These are phyloP conservation scores for Notolabrus celidotus DNA, from an alignment of 2,797 vertebrate genomes.

Conservation along the genomic window DNA sequence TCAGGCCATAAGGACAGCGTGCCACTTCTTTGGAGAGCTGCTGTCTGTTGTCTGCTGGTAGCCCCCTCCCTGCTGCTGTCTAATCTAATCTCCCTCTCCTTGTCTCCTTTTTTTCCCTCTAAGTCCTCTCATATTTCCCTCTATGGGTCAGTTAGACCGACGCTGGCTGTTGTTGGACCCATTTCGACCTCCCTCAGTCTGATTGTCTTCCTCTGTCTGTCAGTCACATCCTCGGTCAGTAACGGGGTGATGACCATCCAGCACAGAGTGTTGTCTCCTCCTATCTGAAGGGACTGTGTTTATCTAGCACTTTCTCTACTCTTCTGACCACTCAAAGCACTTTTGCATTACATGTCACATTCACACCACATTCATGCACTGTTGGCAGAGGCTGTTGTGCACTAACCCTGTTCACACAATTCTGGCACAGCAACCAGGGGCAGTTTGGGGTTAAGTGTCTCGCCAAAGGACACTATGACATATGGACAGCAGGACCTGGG, in stretches of 20 bases:
- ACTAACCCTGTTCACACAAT: too few relatives aligned
- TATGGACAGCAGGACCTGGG: too few relatives aligned
- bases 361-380: too few relatives aligned
- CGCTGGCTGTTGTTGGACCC: slow-evolving; percentile 49
- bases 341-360: too few relatives aligned
- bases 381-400: too few relatives aligned
- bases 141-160: slow-evolving; percentile 25
- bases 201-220: slow-evolving; percentile 27
- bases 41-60: slow-evolving; percentile 55
- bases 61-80: slow-evolving; percentile 55
- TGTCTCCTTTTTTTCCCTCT: slow-evolving; percentile 27
- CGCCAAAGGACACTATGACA: too few relatives aligned
- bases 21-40: slow-evolving; percentile 53
- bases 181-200: slow-evolving; percentile 30
- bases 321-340: too few relatives aligned
- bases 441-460: too few relatives aligned
- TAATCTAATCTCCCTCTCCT: slow-evolving; percentile 51
- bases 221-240: slow-evolving; percentile 35
- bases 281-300: slow-evolving; percentile 8
- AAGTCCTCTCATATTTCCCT: slow-evolving; percentile 41
- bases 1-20: slow-evolving; percentile 28
- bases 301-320: too few relatives aligned
- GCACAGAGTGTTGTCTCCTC: background rate
- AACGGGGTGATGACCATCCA: slow-evolving; percentile 18
- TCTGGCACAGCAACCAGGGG: too few relatives aligned